phyloP scores from a whole-genome alignment of 2,888 invertebrate species.

The Mesorhabditis spiculigera region DNA sequence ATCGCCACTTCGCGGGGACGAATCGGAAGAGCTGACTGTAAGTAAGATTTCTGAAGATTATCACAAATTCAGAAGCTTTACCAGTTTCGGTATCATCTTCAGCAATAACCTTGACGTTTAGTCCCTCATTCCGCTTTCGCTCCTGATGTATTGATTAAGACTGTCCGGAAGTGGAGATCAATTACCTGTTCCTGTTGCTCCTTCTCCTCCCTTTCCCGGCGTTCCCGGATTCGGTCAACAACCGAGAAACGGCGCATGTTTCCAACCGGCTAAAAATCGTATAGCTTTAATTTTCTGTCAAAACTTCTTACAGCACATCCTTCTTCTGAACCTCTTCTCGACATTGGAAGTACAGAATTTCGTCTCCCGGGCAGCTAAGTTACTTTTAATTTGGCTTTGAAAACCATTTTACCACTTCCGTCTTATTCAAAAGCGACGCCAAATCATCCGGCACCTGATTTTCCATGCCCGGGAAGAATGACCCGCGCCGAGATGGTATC shows the following conservation, averaged over 20 bases:
- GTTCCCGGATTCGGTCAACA: conserved; percentile 1
- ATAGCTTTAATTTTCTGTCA: too few species aligned
- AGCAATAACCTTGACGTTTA: background rate
- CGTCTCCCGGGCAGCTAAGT: background rate
- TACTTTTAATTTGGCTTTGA: conserved; percentile 1
- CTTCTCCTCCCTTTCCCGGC: background rate
- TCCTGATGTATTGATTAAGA: background rate
- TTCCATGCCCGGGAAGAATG: conserved; percentile 4
- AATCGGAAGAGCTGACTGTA: background rate
- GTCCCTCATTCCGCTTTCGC: background rate
- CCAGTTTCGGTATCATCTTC: background rate
- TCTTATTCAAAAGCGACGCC: background rate
- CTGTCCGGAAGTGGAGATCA: background rate
- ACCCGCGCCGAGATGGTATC: background rate
- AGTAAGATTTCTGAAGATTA: background rate
- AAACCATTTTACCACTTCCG: background rate
- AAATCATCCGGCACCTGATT: background rate
- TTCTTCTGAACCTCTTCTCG: background rate
- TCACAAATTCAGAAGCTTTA: background rate
- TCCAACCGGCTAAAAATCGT: too few species aligned
- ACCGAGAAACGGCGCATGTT: background rate
- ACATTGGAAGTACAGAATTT: background rate
- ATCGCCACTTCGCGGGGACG: background rate
- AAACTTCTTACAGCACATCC: background rate
- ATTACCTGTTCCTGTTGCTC: conserved; percentile 1